Percentiles rank a stretch among this genome's conserved stretches.
Evolutionary conservation across 2,888 invertebrate genomes (phyloP).

Genomic region (Trachelus iudaicus): DNA sequence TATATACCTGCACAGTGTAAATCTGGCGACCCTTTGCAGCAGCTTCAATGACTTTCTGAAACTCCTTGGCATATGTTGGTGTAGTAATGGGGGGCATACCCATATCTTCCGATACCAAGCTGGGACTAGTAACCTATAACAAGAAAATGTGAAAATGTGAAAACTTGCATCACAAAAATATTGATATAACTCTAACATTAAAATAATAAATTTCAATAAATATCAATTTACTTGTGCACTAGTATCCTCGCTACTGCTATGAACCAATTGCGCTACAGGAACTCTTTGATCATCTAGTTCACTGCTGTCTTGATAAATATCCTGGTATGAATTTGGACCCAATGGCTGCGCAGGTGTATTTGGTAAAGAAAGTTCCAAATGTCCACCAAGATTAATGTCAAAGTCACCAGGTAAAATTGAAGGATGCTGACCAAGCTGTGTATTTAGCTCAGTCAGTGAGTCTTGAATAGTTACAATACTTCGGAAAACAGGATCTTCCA

Average conservation of each 20-base stretch:
- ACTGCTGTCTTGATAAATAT: constrained; percentile 58
- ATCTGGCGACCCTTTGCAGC: constrained; percentile 72
- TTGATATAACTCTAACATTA: background rate
- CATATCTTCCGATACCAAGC: constrained; percentile 62
- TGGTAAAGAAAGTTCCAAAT: constrained; percentile 59
- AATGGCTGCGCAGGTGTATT: constrained; percentile 55
- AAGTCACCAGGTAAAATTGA: constrained; percentile 94
- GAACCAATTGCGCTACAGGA: constrained; percentile 76
- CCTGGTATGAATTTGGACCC: constrained; percentile 56
- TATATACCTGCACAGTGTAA: constrained; percentile 68
- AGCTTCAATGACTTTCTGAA: constrained; percentile 69
- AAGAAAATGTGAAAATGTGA: background rate
- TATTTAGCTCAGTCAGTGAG: constrained; percentile 87
- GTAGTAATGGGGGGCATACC: constrained; percentile 68
- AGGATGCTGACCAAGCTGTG: constrained; percentile 89
- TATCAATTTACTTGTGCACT: constrained; percentile 52
- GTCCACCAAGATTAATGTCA: constrained; percentile 86
- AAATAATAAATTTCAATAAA: background rate
- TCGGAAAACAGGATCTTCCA: constrained; percentile 91
- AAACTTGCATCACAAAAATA: background rate
- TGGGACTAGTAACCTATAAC: constrained; percentile 64
- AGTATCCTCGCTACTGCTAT: constrained; percentile 61
- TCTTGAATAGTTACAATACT: constrained; percentile 93
- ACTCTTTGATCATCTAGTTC: constrained; percentile 84
- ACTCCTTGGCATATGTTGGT: constrained; percentile 69